Percentiles rank a stretch among this genome's conserved stretches.
These are phyloP conservation scores for Ctenicera cuprea DNA, from an alignment of 2,888 invertebrate species.

Conservation along the genomic window DNA sequence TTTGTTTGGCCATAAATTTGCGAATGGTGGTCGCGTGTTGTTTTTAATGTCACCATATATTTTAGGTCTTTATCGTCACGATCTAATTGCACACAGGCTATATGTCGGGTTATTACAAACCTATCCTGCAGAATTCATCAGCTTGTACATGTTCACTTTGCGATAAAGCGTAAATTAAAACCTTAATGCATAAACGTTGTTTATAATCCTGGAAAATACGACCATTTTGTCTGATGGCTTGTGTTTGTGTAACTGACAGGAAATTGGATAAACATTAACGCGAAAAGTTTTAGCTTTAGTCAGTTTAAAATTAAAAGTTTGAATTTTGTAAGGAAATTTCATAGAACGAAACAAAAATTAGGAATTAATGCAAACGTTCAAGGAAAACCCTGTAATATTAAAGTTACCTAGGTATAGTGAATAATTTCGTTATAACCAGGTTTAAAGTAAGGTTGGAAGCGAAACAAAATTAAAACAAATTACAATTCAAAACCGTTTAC, in stretches of 20 bases:
- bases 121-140: constrained; percentile 37
- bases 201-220: not conserved
- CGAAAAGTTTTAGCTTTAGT: too few species aligned
- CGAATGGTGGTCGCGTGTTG: constrained; percentile 40
- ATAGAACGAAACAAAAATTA: too few species aligned
- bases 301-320: too few species aligned
- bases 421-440: not conserved
- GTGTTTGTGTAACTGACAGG: not conserved
- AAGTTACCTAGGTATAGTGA: too few species aligned
- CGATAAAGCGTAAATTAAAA: constrained; percentile 2
- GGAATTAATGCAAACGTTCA: too few species aligned
- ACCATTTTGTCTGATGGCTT: not conserved
- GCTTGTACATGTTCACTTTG: constrained; percentile 13
- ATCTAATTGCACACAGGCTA: constrained; percentile 39
- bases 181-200: constrained; percentile 17
- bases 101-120: constrained; percentile 36
- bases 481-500: constrained; percentile 3
- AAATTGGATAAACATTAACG: too few species aligned
- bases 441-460: not conserved
- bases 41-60: constrained; percentile 42
- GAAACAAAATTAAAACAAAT: constrained; percentile 18
- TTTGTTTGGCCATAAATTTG: constrained; percentile 33
- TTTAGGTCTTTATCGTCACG: constrained; percentile 34
- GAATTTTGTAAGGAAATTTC: too few species aligned
- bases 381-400: too few species aligned